phyloP scores from a whole-genome alignment of 2,113 vertebrate genomes.

The Aplodontia rufa region DNA sequence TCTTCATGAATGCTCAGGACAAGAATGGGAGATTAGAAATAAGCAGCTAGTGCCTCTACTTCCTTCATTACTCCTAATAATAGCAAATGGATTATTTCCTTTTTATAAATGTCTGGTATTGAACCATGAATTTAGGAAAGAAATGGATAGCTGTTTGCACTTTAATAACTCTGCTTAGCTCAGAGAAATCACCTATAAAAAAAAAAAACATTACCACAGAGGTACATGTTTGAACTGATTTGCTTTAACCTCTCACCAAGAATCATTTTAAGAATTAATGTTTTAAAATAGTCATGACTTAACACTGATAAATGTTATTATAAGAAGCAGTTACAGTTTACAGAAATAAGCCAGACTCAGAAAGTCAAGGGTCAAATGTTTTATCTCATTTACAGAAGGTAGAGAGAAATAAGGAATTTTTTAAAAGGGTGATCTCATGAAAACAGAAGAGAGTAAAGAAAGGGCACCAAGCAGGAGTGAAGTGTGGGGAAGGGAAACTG shows the following conservation, averaged over 20 bases:
- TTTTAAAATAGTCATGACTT: constrained; percentile 28
- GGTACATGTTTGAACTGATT: neutral
- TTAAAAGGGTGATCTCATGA: too few relatives aligned
- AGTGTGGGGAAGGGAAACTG: too few relatives aligned
- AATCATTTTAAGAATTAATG: constrained; percentile 25
- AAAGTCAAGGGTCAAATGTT: too few relatives aligned
- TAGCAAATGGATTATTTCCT: neutral
- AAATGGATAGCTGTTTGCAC: constrained; percentile 1
- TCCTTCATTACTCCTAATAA: neutral
- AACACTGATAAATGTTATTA: neutral
- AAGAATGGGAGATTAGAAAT: neutral
- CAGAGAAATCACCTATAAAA: constrained; percentile 22
- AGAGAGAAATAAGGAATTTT: too few relatives aligned
- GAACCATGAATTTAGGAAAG: constrained; percentile 32
- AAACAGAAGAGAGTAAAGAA: too few relatives aligned
- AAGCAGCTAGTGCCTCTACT: neutral
- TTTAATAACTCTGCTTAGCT: neutral
- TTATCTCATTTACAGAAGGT: too few relatives aligned
- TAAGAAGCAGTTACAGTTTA: neutral
- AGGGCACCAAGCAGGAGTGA: too few relatives aligned
- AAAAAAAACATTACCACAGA: neutral
- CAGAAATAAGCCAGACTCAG: neutral
- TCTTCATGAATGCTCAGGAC: neutral
- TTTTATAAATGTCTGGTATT: constrained; percentile 26
- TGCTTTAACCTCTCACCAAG: neutral